A percentile compares a stretch with the other conserved stretches of the same genome.
These are phyloP conservation scores for Philhelius pedissequus DNA, from an alignment of 2,888 invertebrate species.

Conservation along the genomic window DNA sequence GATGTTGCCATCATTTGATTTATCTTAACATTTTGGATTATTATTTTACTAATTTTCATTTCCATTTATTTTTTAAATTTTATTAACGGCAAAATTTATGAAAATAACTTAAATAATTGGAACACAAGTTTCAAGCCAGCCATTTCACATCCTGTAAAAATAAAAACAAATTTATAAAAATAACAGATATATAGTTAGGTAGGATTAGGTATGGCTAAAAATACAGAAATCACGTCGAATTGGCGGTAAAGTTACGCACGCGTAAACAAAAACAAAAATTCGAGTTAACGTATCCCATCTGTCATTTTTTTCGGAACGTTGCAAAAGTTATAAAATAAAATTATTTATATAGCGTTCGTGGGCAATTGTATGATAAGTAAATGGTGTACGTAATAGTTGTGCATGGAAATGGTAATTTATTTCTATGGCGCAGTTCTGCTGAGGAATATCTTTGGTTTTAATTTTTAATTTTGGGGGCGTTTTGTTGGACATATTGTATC, in stretches of 20 bases:
- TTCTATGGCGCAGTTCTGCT: background rate
- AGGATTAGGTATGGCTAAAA: background rate
- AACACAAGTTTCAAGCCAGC: conserved; percentile 66
- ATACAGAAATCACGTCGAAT: background rate
- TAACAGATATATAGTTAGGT: background rate
- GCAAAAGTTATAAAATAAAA: background rate
- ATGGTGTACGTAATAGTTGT: background rate
- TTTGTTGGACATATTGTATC: background rate
- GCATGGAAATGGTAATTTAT: background rate
- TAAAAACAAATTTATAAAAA: conserved; percentile 29
- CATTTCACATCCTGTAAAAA: conserved; percentile 71
- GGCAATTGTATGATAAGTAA: too few relatives aligned
- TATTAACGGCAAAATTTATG: conserved; percentile 19
- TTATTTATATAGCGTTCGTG: too few relatives aligned
- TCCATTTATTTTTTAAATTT: conserved; percentile 20
- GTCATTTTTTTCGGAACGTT: background rate
- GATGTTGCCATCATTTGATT: conserved; percentile 39
- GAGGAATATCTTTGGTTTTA: background rate
- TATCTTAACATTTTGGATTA: conserved; percentile 39
- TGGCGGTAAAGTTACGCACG: conserved; percentile 1
- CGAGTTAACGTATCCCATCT: background rate
- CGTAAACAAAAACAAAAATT: background rate
- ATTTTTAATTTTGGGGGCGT: background rate
- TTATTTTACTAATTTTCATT: conserved; percentile 34
- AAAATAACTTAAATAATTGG: conserved; percentile 54